Evolutionary conservation across 2,797 vertebrate genomes (phyloP), one percentile per base, ranked within the genome.

Genomic region (Prunella strophiata): DNA sequence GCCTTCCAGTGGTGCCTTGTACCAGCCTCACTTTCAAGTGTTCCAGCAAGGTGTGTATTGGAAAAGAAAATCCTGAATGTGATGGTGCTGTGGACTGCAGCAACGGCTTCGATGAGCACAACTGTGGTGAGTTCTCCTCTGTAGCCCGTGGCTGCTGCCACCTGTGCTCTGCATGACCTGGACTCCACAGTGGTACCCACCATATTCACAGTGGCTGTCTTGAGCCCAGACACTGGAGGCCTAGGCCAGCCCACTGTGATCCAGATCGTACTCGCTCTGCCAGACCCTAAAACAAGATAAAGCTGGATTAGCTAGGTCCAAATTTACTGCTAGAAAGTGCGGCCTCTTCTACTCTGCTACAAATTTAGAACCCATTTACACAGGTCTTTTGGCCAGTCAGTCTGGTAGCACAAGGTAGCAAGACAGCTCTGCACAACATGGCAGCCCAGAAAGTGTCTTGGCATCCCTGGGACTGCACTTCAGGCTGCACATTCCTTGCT

Each of bases 21-120:
- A 99, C 96, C 51, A 97, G 97, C 32, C 85, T 95, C 76, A 98
- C 98, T 93, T 99, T 98, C 90, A 97, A 97, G 90, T 99, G 99
- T 43, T 98, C 98, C n/a, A 88, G 97, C 90, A 97, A 94, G 23
- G 85, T 97, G 68, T 99, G 99, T 77, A 98, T 99, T 79, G 97
- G 95, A 83, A 99, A 99, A 85, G 89, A 98, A 30, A 99, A 99
- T 85, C 98, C 99, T 0, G 98, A 99, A 93, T 99, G 99, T 43
- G 99, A 99, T 26, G 97, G 98, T 30, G 50, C 98, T 50, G 43
- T 91, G 2, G 99, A 99, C 98, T 99, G 99, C 94, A 96, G 97
- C 76, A 98, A 99, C 5, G 96, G 97, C 85, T 97, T 96, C 0
- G 99, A 99, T 2, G 99, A 99, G 94, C 97, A 22, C 71, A 98